A percentile compares a stretch with the other conserved stretches of the same genome.
phyloP scores from a whole-genome alignment of 1,140 invertebrate genomes.

The Heliconius eleuchia region DNA sequence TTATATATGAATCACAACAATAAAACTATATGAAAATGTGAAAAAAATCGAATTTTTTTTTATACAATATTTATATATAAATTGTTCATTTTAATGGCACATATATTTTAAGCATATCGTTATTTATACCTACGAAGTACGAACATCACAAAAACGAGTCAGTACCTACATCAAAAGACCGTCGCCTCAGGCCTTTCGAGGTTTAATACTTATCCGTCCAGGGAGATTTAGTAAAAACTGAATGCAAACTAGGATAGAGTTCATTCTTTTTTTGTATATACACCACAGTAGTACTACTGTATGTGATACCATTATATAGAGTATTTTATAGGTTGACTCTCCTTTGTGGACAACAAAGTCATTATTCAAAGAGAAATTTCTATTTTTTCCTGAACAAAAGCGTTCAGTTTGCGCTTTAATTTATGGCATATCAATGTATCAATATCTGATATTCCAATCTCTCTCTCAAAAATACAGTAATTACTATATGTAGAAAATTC shows the following conservation, averaged over 20 bases:
- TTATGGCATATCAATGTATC: slow-evolving; percentile 15
- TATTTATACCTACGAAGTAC: not conserved
- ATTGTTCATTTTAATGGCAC: not conserved
- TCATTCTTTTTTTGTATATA: not conserved
- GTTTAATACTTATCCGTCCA: not conserved
- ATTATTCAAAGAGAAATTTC: slow-evolving; percentile 26
- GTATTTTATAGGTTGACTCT: not conserved
- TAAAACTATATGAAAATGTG: no score
- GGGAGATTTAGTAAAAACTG: not conserved
- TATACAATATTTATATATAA: not conserved
- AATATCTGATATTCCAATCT: not conserved
- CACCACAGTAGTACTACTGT: not conserved
- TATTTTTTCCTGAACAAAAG: slow-evolving; percentile 18
- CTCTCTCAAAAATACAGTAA: not conserved
- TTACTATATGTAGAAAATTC: no score
- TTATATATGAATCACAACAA: no score
- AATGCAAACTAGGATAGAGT: not conserved
- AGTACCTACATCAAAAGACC: not conserved
- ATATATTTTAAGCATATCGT: not conserved
- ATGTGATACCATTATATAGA: not conserved
- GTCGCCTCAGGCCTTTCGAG: not conserved
- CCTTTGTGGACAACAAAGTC: slow-evolving; percentile 24
- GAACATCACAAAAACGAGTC: not conserved
- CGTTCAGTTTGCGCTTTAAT: slow-evolving; percentile 12
- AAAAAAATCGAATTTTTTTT: no score